A percentile compares a stretch with the other conserved stretches of the same genome.
Conservation (phyloP, 2,113 vertebrate genomes). For the Hemibagrus wyckioides region DNA sequence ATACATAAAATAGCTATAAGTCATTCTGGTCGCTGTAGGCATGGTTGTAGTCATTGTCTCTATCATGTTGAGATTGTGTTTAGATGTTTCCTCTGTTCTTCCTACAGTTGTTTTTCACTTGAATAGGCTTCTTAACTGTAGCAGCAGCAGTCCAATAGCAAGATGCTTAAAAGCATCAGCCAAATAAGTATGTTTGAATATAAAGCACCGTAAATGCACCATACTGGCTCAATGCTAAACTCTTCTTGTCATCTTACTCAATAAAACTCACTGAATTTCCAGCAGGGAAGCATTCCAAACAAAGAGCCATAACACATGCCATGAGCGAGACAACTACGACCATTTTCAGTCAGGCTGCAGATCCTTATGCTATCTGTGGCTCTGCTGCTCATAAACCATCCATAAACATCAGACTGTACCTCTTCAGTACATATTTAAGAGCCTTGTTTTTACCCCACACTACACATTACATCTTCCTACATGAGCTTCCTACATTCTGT, state of each 20-base stretch:
- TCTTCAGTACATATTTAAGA: background rate
- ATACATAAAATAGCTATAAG: background rate
- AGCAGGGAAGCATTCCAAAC: constrained; percentile 18
- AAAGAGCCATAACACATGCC: constrained; percentile 27
- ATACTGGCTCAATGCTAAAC: background rate
- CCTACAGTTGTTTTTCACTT: no score
- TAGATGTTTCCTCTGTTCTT: background rate
- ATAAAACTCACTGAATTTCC: constrained; percentile 14
- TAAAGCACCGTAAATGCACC: background rate
- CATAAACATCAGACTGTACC: background rate
- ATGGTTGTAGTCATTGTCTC: background rate
- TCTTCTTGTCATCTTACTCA: background rate
- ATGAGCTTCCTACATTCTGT: background rate
- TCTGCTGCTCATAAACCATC: background rate
- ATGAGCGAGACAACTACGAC: constrained; percentile 24
- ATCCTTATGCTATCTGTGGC: background rate
- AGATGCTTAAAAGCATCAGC: background rate
- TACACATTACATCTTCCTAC: background rate
- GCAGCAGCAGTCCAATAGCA: background rate
- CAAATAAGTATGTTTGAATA: background rate
- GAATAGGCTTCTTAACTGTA: background rate
- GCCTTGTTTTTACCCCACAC: background rate
- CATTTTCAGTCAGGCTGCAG: background rate
- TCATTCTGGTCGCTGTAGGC: background rate
- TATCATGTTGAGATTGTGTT: background rate